phyloP scores from a whole-genome alignment of 1,140 invertebrate genomes.

The Cotesia chilonis region DNA sequence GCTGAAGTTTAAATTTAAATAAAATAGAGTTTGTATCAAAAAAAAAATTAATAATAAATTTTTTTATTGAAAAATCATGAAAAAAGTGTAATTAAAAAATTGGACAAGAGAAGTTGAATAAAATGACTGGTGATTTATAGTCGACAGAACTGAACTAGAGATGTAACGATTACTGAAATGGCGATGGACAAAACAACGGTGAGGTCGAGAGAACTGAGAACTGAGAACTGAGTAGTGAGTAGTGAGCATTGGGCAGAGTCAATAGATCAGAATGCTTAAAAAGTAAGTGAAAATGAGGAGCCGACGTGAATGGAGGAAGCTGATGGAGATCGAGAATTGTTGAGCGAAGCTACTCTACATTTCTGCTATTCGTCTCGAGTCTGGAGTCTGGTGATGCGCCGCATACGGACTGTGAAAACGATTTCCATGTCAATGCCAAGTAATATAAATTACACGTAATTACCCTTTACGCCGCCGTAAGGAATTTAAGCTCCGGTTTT shows the following conservation, averaged over 20 bases:
- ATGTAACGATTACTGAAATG: too few species aligned
- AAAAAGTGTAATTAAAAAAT: too few species aligned
- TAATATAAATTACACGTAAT: conserved; percentile 68
- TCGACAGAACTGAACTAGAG: too few species aligned
- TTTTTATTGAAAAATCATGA: too few species aligned
- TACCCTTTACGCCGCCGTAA: conserved; percentile 50
- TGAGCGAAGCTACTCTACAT: conserved; percentile 8
- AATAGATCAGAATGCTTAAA: conserved; percentile 17
- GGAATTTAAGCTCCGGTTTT: conserved; percentile 36
- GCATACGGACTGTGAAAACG: conserved; percentile 32
- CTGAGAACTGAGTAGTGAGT: conserved; percentile 41
- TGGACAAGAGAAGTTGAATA: too few species aligned
- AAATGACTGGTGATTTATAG: too few species aligned
- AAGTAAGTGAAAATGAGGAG: conserved; percentile 34
- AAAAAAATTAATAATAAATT: too few species aligned
- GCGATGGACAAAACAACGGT: too few species aligned
- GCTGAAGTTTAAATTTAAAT: too few species aligned
- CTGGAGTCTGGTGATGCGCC: neutral
- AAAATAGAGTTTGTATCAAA: too few species aligned
- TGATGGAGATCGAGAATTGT: neutral
- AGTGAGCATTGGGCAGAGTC: conserved; percentile 17
- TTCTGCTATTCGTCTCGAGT: neutral
- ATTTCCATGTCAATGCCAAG: conserved; percentile 66
- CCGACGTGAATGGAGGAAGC: neutral
- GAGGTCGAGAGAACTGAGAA: conserved; percentile 38